A percentile compares a stretch with the other conserved stretches of the same genome.
These are phyloP conservation scores for Macrotis lagotis DNA, from an alignment of 2,113 vertebrate species.

Conservation along the genomic window DNA sequence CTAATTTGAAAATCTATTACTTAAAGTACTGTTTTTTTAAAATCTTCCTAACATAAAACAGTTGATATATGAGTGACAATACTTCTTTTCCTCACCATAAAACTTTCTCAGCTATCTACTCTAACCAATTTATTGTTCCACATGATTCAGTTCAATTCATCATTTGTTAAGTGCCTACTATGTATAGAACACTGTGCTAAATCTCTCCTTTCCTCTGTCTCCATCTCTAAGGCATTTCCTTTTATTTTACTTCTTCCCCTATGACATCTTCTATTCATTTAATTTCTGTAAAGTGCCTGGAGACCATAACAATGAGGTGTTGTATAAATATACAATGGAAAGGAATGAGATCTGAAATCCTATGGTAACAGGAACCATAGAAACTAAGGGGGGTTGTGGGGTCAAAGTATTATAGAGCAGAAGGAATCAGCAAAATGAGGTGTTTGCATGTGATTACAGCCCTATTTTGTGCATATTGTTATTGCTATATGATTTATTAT, in stretches of 20 bases:
- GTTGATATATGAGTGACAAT: background rate
- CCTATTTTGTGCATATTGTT: constrained; percentile 42
- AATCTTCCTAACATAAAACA: background rate
- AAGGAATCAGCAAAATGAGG: constrained; percentile 43
- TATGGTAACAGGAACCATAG: constrained; percentile 43
- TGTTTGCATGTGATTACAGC: constrained; percentile 48
- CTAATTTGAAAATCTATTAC: background rate
- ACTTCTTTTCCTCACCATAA: background rate
- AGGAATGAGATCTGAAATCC: constrained; percentile 28
- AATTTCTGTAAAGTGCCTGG: constrained; percentile 43
- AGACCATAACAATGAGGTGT: constrained; percentile 44
- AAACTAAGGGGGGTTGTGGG: constrained; percentile 4
- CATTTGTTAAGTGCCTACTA: background rate
- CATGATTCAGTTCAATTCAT: background rate
- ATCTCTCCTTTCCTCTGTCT: background rate
- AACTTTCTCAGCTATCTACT: background rate
- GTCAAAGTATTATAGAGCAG: constrained; percentile 49
- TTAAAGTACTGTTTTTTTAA: too few relatives aligned
- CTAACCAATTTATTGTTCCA: background rate
- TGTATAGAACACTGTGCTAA: background rate
- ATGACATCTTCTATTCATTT: constrained; percentile 42
- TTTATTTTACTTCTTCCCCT: constrained; percentile 24
- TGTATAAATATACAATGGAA: constrained; percentile 33
- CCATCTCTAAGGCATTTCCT: constrained; percentile 33
- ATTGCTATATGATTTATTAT: constrained; percentile 56